phyloP scores from a whole-genome alignment of 2,113 vertebrate species.

The Gila orcuttii region DNA sequence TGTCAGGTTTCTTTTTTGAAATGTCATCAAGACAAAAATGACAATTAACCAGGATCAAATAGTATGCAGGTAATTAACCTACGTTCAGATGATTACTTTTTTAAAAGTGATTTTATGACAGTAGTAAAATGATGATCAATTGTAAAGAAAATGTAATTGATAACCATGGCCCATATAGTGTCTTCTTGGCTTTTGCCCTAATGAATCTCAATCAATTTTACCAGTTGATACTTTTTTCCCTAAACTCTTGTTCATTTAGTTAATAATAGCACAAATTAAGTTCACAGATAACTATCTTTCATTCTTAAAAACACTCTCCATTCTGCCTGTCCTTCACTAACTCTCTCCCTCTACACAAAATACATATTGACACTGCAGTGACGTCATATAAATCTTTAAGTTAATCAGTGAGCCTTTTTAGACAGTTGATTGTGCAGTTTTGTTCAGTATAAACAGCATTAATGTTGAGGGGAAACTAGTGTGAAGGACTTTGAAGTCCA shows the following conservation, averaged over 20 bases:
- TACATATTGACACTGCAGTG: constrained; percentile 29
- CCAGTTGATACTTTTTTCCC: background rate
- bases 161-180: background rate
- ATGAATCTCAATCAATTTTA: background rate
- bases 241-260: background rate
- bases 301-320: background rate
- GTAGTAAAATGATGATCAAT: background rate
- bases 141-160: background rate
- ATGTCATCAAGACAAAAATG: too few relatives aligned
- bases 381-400: constrained; percentile 23
- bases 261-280: background rate
- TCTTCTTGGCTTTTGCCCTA: background rate
- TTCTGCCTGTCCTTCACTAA: background rate
- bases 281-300: background rate
- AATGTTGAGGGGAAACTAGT: background rate
- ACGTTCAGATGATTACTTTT: background rate
- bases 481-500: background rate
- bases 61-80: background rate
- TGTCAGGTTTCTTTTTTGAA: too few relatives aligned
- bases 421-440: constrained; percentile 18
- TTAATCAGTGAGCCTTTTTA: constrained; percentile 20
- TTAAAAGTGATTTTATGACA: background rate
- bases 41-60: background rate
- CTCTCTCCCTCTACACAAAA: constrained; percentile 8
- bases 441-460: constrained; percentile 26